Conservation (phyloP, 2,888 invertebrate species). For the Stenurella melanura region DNA sequence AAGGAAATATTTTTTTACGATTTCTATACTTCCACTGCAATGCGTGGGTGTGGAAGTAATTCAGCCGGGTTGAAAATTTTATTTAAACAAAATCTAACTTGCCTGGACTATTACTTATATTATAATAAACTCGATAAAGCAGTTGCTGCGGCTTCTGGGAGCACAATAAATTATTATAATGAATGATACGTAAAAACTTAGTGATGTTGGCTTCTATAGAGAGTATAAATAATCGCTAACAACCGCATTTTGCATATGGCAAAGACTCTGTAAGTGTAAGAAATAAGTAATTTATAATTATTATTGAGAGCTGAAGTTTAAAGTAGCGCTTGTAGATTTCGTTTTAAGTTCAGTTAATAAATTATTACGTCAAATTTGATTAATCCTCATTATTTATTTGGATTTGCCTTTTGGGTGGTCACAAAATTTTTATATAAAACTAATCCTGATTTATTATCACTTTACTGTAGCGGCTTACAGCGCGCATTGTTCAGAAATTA, state of each 20-base stretch:
- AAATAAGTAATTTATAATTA: conserved; percentile 32
- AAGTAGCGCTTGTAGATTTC: conserved; percentile 23
- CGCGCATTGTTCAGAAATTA: conserved; percentile 24
- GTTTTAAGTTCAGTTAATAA: conserved; percentile 40
- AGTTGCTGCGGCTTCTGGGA: background rate
- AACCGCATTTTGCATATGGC: conserved; percentile 31
- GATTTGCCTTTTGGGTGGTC: conserved; percentile 54
- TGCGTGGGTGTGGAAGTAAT: too few relatives aligned
- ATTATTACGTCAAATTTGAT: conserved; percentile 52
- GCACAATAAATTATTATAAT: conserved; percentile 29
- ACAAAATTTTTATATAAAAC: conserved; percentile 30
- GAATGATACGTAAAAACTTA: conserved; percentile 26
- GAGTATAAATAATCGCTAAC: conserved; percentile 30
- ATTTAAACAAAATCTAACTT: too few relatives aligned
- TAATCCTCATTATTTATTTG: conserved; percentile 52
- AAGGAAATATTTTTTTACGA: too few relatives aligned
- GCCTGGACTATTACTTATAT: conserved; percentile 9
- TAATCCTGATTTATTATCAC: conserved; percentile 41
- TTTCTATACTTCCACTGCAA: too few relatives aligned
- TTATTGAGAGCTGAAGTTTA: conserved; percentile 1
- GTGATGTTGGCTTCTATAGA: background rate
- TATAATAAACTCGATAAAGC: background rate
- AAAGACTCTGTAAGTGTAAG: background rate
- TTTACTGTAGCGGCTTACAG: conserved; percentile 31
- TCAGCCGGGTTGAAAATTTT: too few relatives aligned